A percentile compares a stretch with the other conserved stretches of the same genome.
Evolutionary conservation across 2,797 vertebrate genomes (phyloP).

Genomic region (Takifugu ocellatus): DNA sequence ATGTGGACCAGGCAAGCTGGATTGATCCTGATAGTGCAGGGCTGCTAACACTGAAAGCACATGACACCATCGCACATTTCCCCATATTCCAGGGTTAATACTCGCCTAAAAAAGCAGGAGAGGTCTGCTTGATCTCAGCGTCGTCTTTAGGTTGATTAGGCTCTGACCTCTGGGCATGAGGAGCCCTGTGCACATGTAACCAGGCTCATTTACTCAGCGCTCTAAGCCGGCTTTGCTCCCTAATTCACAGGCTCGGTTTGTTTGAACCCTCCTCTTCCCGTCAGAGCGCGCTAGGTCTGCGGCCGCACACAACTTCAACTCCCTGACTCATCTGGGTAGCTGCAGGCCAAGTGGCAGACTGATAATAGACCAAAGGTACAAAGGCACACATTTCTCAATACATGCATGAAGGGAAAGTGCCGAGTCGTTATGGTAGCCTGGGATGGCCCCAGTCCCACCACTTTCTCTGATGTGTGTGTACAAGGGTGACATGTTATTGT

Average conservation of each 20-base stretch:
- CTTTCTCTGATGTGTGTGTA: slow-evolving; percentile 69
- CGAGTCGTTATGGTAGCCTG: slow-evolving; percentile 65
- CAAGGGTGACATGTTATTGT: slow-evolving; percentile 67
- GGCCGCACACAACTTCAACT: slow-evolving; percentile 49
- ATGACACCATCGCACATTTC: no score
- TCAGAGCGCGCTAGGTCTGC: slow-evolving; percentile 67
- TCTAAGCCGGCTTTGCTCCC: slow-evolving; percentile 71
- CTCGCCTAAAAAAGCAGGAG: slow-evolving; percentile 26
- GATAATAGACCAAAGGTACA: slow-evolving; percentile 78
- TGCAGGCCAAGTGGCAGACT: slow-evolving; percentile 68
- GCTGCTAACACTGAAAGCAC: no score
- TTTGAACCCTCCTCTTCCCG: slow-evolving; percentile 73
- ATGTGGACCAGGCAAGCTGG: slow-evolving; percentile 21
- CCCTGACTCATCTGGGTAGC: slow-evolving; percentile 66
- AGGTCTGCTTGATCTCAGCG: slow-evolving; percentile 46
- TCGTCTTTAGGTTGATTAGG: slow-evolving; percentile 53
- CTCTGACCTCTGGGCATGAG: slow-evolving; percentile 58
- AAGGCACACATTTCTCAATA: slow-evolving; percentile 69
- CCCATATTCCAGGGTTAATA: slow-evolving; percentile 25
- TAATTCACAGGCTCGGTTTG: slow-evolving; percentile 74
- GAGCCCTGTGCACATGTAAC: slow-evolving; percentile 75
- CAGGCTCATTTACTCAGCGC: slow-evolving; percentile 77
- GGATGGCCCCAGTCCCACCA: slow-evolving; percentile 43
- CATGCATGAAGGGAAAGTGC: slow-evolving; percentile 63
- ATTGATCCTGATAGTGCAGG: slow-evolving; percentile 11